Conservation (phyloP, 2,888 invertebrate genomes). For the Leptinotarsa rubiginosa region DNA sequence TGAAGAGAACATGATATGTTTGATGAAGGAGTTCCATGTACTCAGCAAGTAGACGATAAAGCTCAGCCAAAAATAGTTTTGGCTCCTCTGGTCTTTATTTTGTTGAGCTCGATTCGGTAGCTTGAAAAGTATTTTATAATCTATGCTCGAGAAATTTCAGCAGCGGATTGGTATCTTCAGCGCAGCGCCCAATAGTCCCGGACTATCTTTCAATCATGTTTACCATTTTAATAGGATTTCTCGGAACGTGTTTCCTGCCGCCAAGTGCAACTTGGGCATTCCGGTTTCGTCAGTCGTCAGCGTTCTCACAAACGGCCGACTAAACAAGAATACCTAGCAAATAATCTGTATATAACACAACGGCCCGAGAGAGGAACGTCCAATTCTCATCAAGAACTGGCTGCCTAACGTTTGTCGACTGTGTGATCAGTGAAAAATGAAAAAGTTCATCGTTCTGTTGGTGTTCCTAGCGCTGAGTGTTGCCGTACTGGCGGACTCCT, state of each 20-base stretch:
- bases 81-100: too few species aligned
- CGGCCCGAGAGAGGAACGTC: neutral
- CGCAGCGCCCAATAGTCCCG: neutral
- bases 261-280: slow-evolving; percentile 1
- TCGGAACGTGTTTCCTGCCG: neutral
- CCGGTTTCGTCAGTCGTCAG: slow-evolving; percentile 1
- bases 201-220: neutral
- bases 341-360: neutral
- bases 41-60: too few species aligned
- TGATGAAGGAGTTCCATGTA: too few species aligned
- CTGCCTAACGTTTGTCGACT: neutral
- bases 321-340: neutral
- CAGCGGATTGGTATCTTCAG: too few species aligned
- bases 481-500: slow-evolving; percentile 26
- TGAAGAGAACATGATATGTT: too few species aligned
- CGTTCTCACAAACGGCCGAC: neutral
- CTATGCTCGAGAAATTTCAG: too few species aligned
- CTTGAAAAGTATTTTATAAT: too few species aligned
- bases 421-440: slow-evolving; percentile 25
- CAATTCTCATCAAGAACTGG: neutral
- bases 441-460: slow-evolving; percentile 32
- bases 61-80: too few species aligned
- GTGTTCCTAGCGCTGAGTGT: slow-evolving; percentile 26
- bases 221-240: neutral
- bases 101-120: too few species aligned